These are phyloP conservation scores for Spatula clypeata DNA, from an alignment of 2,797 vertebrate genomes.

Conservation along the genomic window DNA sequence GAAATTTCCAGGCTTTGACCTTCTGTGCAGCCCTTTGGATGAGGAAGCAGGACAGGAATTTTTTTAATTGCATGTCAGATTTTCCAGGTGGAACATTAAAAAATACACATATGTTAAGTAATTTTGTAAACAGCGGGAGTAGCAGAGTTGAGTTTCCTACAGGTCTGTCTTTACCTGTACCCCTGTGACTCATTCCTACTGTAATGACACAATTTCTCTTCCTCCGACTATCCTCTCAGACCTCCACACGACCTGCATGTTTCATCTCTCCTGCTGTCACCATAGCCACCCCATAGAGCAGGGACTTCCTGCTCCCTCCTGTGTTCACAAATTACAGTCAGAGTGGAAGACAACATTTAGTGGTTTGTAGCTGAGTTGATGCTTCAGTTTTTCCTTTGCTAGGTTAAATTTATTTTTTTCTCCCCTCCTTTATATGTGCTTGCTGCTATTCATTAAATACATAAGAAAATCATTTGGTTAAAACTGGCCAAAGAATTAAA, in stretches of 20 bases:
- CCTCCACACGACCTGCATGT: neutral
- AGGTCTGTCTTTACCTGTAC: neutral
- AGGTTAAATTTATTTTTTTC: neutral
- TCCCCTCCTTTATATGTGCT: fast-evolving
- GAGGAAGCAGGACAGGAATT: neutral
- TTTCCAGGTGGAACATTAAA: neutral
- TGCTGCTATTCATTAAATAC: neutral
- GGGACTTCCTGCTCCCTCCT: neutral
- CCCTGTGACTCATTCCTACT: fast-evolving
- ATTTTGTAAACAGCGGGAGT: neutral
- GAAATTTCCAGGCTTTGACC: neutral
- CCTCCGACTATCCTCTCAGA: neutral
- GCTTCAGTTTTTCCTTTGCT: neutral
- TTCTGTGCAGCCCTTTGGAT: neutral
- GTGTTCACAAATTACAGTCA: neutral
- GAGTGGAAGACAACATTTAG: neutral
- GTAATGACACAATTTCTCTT: neutral
- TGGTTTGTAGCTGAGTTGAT: neutral
- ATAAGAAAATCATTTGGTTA: neutral
- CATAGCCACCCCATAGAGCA: neutral
- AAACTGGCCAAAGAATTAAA: neutral
- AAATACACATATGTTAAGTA: neutral
- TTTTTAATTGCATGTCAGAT: neutral
- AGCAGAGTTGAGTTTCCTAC: neutral
- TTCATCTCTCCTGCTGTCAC: neutral